Evolutionary conservation across 2,113 vertebrate species (phyloP), one percentile per base, ranked within the genome.

Genomic region (Anser brachyrhynchus): DNA sequence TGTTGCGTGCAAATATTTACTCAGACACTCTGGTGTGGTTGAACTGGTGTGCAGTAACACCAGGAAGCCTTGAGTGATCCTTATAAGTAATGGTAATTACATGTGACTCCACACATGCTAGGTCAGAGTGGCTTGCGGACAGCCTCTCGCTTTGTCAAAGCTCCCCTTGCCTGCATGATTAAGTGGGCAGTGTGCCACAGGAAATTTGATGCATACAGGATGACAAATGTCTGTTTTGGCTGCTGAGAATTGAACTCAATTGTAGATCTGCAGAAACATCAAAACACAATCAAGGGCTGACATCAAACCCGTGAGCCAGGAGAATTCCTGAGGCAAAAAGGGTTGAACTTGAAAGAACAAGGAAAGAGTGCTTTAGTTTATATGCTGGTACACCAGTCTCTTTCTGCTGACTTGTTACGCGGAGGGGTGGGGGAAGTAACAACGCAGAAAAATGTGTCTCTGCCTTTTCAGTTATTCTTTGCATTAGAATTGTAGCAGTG

Each of bases 1-100:
- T 97, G 96, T 99, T 98, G 98, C 97, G 96, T 99, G 99, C 98
- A 99, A 99, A 99, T 98, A 98, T 99, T 99, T 99, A 99, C 98
- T 99, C 98, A 97, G 93, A 97, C 96, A 94, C 97, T 98, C 95
- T 83, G 95, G 97, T 67, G 90, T 81, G 92, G 93, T 84, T 87
- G 94, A 97, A 97, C 94, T 97, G 94, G 95, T 98, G 92, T 95
- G 92, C 94, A 81, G 90, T 52, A 96, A 93, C 93, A 97, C 98
- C 90, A 95, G 97, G 92, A 98, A 98, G 98, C 97, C 76, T 96
- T 72, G 97, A 98, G 97, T 98, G 98, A 99, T 98, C 98, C 96
- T 98, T 98, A 98, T 98, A 98, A 99, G 98, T 98, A 98, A 98
- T 98, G 98, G 97, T 99, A 98, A 99, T 99, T 98, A 97, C 98